Evolutionary conservation across 2,797 vertebrate species (phyloP).

Genomic region (Dryobates pubescens): DNA sequence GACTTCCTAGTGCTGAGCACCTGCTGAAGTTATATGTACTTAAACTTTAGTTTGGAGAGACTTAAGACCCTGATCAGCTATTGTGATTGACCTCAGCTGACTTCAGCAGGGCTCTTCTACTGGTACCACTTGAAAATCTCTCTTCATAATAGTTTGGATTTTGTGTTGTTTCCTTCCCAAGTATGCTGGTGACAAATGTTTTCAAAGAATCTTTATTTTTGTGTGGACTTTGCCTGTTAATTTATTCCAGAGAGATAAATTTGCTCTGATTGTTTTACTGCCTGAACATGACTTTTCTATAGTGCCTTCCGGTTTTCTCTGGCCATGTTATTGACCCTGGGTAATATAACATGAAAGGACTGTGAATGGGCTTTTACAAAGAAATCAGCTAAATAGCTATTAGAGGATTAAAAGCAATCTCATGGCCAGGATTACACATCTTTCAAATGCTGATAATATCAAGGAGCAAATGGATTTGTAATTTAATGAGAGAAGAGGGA

Average conservation of each 20-base stretch:
- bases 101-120: neutral
- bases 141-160: neutral
- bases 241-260: slow-evolving; percentile 45
- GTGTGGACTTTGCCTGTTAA: neutral
- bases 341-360: slow-evolving; percentile 69
- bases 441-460: slow-evolving; percentile 61
- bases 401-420: slow-evolving; percentile 67
- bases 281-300: slow-evolving; percentile 12
- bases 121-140: neutral
- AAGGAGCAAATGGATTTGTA: slow-evolving; percentile 58
- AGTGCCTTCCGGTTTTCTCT: slow-evolving; percentile 41
- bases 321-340: slow-evolving; percentile 52
- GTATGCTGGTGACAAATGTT: neutral
- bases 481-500: slow-evolving; percentile 53
- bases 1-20: neutral
- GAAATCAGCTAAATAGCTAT: slow-evolving; percentile 42
- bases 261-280: slow-evolving; percentile 36
- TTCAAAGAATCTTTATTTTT: neutral
- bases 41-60: neutral
- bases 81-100: neutral
- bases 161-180: neutral
- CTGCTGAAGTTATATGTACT: neutral
- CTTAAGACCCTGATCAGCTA: neutral
- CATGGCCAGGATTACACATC: slow-evolving; percentile 35
- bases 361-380: slow-evolving; percentile 50